Evolutionary conservation across 2,888 invertebrate species (phyloP), one percentile per base, ranked within the genome.

Genomic region (Tenthredo scrophulariae): DNA sequence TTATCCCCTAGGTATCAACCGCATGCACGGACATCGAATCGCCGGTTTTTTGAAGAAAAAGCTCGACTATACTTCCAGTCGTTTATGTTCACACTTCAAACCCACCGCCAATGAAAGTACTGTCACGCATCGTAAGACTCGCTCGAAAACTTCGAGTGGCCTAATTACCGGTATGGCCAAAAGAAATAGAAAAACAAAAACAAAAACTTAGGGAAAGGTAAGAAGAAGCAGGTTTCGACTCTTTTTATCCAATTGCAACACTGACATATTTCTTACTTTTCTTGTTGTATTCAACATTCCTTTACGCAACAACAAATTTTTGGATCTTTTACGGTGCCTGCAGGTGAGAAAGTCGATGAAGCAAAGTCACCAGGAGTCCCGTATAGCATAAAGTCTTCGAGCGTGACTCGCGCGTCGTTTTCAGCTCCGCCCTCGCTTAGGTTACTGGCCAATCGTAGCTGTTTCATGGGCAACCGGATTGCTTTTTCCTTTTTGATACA

Each of bases 401-500:
- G 18, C 54, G 50, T 77, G 77, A 77, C 77, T 77, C 77, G 50
- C 54, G 77, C 77, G 77, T 33, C 33, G 33, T 6, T 18, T 54
- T 54, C n/a, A 77, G 77, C 77, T 77, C 77, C 77, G 77, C 77
- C 77, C 77, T 77, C 54, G 54, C 62, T 43, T 18, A 62, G 37
- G 46, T 26, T 46, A 33, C 40, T 54, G 77, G 46, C 77, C 77
- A 77, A 77, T 77, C 13, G 40, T 54, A 9, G 54, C 26, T 18
- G n/a, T 26, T 74, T 18, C 40, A 0, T 43, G 62, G 43, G 26
- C 33, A 22, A 62, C 80, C 80, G 26, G 80, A 58, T 37, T 22
- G 80, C 80, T 62, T 80, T 80, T 80, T 82, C 33, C 18, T 84
- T 85, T 86, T 84, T 54, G 50, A 62, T 33, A 40, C 58, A 37